Base-by-base conservation (phyloP, 2,797 vertebrate genomes). In the Poeciliopsis infans region DNA sequence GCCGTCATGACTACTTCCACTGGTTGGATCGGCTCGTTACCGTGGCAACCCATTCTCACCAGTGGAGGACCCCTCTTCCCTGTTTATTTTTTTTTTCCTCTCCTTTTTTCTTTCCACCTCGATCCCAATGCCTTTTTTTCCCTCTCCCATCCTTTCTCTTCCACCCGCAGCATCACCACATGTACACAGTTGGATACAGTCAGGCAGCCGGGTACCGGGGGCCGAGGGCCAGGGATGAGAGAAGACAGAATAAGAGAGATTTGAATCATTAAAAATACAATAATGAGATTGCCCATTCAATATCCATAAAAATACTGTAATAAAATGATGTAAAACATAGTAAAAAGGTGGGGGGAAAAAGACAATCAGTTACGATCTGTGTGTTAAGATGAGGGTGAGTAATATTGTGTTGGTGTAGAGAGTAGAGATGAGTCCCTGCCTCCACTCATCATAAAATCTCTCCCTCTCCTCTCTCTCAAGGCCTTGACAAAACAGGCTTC, bases 1-100 rank as follows among this genome's bases (percentile, higher is more conserved):
- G 85, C 79, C 7, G 64, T 59, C 90, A 88, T 53, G 46, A 87
- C 86, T 89, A 83, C 85, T 5, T 7, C 82, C 77, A 84, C 88
- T 88, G 91, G 93, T 91, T 92, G 91, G 94, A 81, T 94, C 89
- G 33, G 81, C 82, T 80, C 87, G 94, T 95, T 93, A 87, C 93
- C 88, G 92, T 92, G 93, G 87, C 84, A 93, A 95, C 92, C 88
- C 20, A 78, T 83, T 83, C 89, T 93, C 88, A 90, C 86, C 57
- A 75, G 86, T 89, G 84, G 77, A 87, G 64, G 59, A 82, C 83
- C 83, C 76, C 76, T 41, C 74, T 33, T 41, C 71, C 81, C 79
- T 70, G 66, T 84, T 87, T 64, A 39, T 71, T 75, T 87, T 82
- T 66, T 84, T 85, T 82, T 87, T 7, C 5, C 7, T 51, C 23